Evolutionary conservation across 2,888 invertebrate species (phyloP), one percentile per base, ranked within the genome.

Genomic region (Scaptomyza parva): DNA sequence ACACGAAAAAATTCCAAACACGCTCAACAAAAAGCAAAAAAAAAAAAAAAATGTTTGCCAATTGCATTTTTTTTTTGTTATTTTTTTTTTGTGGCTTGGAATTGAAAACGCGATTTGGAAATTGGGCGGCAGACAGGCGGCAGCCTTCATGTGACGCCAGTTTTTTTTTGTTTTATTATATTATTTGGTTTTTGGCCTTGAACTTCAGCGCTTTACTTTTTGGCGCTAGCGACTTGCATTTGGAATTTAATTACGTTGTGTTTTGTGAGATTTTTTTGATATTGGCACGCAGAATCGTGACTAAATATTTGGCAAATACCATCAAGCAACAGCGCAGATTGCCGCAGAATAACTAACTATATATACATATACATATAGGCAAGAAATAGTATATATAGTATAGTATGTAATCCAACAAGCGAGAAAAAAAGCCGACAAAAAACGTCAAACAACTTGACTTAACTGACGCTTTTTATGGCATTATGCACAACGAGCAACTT

Each of bases 231-330:
- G 45, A 54, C 55, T 67, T 52, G 59, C 59, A 72, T 69, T 74
- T 63, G 48, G 47, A 66, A 69, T 74, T 71, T 41, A 62, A 69
- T 64, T 60, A 75, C 52, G 35, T 64, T 48, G 37, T 24, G 12
- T 20, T 40, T 41, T 39, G 18, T 39, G 4, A 8, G 12, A 17
- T 35, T 47, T 33, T 45, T 33, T 30, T 18, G 40, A 45, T 43
- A 54, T 66, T 77, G 68, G 67, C 67, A 64, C 54, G 37, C 67
- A 59, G 60, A 84, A 77, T 84, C 84, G 78, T 81, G 82, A 84
- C 84, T 66, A 86, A 76, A 66, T 66, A 80, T 80, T 83, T 66
- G 77, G 30, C 64, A 69, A 60, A 61, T 61, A 24, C 47, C 35
- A 35, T 4, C 35, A 30, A 26, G 7, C 37, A 51, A 30, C 33